Evolutionary conservation across 2,113 vertebrate genomes (phyloP).

Genomic region (Nycticryphes semicollaris): DNA sequence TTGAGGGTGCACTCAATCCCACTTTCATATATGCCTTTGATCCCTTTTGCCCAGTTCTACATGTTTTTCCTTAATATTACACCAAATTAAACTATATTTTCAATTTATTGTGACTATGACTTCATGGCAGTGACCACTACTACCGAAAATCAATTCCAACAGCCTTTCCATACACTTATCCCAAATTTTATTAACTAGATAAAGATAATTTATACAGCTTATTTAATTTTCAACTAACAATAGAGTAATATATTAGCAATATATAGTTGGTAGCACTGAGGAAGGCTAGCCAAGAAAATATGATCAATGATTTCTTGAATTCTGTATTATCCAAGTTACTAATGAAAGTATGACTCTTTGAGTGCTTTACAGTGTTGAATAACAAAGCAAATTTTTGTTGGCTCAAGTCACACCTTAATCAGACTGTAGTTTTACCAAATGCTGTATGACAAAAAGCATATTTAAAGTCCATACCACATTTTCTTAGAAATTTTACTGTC

Average conservation of each 20-base stretch:
- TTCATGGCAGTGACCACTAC: background rate
- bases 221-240: background rate
- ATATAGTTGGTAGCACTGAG: background rate
- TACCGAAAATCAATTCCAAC: background rate
- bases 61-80: background rate
- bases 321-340: background rate
- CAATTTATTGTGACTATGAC: background rate
- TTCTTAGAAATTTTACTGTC: background rate
- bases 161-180: background rate
- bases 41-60: background rate
- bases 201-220: background rate
- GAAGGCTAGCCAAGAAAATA: background rate
- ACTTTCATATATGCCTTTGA: background rate
- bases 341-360: background rate
- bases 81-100: background rate
- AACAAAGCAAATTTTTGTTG: background rate
- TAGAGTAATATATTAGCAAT: background rate
- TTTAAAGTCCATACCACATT: background rate
- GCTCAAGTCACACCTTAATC: background rate
- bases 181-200: background rate
- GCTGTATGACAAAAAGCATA: background rate
- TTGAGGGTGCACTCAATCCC: too few relatives aligned
- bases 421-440: background rate
- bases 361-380: background rate
- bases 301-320: background rate